Conservation (phyloP, 2,113 vertebrate species). For the Cyanocitta stelleri region DNA sequence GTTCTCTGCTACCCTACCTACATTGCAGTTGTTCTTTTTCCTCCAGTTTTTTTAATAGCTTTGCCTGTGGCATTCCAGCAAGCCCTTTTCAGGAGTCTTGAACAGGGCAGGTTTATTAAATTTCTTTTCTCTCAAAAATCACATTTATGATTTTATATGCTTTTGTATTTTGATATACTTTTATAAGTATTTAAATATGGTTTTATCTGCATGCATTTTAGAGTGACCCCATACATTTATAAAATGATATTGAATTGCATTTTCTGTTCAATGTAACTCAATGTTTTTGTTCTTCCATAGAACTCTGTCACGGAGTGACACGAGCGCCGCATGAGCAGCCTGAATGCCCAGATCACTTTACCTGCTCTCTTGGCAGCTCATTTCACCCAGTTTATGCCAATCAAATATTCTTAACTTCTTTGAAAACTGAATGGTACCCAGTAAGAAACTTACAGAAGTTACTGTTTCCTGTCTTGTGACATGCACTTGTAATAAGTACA, state of each 20-base stretch:
- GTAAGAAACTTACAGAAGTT: neutral
- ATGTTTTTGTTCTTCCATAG: neutral
- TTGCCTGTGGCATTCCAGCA: neutral
- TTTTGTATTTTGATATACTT: neutral
- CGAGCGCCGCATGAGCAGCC: too few species aligned
- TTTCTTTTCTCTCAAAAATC: neutral
- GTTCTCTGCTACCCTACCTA: neutral
- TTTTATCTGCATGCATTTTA: neutral
- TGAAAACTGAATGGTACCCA: neutral
- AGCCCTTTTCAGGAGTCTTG: neutral
- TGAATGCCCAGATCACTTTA: neutral
- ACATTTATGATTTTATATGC: neutral
- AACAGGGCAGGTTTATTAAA: neutral
- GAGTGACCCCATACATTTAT: neutral
- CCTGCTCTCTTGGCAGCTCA: neutral
- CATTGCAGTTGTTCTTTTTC: neutral
- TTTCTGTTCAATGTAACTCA: neutral
- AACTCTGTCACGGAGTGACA: neutral
- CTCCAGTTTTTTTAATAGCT: neutral
- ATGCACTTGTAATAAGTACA: neutral
- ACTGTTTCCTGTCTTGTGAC: neutral
- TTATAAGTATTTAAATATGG: rapidly evolving
- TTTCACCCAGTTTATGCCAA: neutral
- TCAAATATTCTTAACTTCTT: neutral
- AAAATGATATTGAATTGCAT: neutral